Conservation (phyloP, 2,113 vertebrate genomes). For the Nothocercus nigrocapillus region DNA sequence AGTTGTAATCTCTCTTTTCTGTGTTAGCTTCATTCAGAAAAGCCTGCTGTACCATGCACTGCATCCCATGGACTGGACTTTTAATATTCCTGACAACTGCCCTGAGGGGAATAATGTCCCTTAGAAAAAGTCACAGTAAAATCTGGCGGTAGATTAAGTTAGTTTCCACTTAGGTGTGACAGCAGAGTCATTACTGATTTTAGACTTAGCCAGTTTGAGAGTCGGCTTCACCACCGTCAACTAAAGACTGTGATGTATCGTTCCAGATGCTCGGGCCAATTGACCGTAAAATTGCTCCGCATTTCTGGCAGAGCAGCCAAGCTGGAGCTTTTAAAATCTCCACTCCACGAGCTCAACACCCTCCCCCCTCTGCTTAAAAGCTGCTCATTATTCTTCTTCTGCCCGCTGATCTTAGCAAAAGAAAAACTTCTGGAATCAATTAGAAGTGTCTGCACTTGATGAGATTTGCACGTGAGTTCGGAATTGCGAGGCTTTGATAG, state of each 20-base stretch:
- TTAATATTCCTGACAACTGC: conserved; percentile 42
- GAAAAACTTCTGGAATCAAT: conserved; percentile 95
- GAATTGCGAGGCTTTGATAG: conserved; percentile 83
- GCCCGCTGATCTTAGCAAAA: conserved; percentile 81
- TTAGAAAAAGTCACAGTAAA: conserved; percentile 65
- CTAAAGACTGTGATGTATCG: conserved; percentile 84
- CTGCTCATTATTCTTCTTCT: conserved; percentile 87
- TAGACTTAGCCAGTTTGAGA: conserved; percentile 76
- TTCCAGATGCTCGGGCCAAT: conserved; percentile 96
- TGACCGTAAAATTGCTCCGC: conserved; percentile 96
- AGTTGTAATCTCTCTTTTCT: conserved; percentile 42
- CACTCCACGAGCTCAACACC: conserved; percentile 73
- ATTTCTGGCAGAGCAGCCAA: conserved; percentile 84
- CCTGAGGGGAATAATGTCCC: conserved; percentile 58
- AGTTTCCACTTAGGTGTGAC: conserved; percentile 78
- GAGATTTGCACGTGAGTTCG: conserved; percentile 93
- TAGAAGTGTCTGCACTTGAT: conserved; percentile 93
- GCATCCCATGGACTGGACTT: conserved; percentile 18
- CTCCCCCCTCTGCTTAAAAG: conserved; percentile 81
- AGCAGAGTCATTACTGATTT: conserved; percentile 77
- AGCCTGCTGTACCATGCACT: not conserved
- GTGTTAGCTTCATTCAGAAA: conserved; percentile 26
- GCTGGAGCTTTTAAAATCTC: conserved; percentile 85
- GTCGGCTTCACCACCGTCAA: conserved; percentile 81
- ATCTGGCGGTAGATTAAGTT: conserved; percentile 67